Conservation (phyloP, 2,113 vertebrate species). For the Eurystomus gularis region DNA sequence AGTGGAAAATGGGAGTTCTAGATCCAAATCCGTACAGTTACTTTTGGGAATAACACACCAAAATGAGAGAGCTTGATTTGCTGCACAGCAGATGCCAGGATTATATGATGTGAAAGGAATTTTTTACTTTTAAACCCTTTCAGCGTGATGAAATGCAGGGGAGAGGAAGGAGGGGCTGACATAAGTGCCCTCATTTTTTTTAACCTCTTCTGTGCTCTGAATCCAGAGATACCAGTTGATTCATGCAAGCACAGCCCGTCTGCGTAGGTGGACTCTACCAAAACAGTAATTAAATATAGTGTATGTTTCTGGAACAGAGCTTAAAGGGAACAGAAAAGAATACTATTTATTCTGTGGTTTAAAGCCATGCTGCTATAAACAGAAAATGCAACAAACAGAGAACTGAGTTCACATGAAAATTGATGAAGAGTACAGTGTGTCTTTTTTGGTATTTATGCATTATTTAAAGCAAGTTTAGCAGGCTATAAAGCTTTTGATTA, state of each 20-base stretch:
- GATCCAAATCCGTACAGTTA: constrained; percentile 47
- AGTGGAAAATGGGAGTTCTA: constrained; percentile 54
- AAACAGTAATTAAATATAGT: constrained; percentile 20
- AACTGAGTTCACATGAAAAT: neutral
- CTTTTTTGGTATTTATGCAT: constrained; percentile 21
- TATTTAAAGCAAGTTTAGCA: constrained; percentile 49
- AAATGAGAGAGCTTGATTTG: constrained; percentile 58
- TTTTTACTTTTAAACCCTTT: constrained; percentile 62
- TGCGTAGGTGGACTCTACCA: neutral
- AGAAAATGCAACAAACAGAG: neutral
- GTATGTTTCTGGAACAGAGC: neutral
- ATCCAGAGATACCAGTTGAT: neutral
- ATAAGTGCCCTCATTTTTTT: neutral
- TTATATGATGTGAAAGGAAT: constrained; percentile 65
- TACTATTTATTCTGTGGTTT: constrained; percentile 38
- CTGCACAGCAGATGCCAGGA: constrained; percentile 62
- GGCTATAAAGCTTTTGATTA: constrained; percentile 30
- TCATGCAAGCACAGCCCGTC: neutral
- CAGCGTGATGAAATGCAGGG: constrained; percentile 45
- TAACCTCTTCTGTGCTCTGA: constrained; percentile 51
- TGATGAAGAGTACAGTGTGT: neutral
- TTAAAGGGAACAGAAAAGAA: constrained; percentile 14
- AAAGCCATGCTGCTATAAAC: neutral
- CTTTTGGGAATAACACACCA: constrained; percentile 67
- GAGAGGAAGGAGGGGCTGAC: constrained; percentile 34